Base-by-base conservation (phyloP, 2,113 vertebrate genomes). In the Phylloscopus whistleri region DNA sequence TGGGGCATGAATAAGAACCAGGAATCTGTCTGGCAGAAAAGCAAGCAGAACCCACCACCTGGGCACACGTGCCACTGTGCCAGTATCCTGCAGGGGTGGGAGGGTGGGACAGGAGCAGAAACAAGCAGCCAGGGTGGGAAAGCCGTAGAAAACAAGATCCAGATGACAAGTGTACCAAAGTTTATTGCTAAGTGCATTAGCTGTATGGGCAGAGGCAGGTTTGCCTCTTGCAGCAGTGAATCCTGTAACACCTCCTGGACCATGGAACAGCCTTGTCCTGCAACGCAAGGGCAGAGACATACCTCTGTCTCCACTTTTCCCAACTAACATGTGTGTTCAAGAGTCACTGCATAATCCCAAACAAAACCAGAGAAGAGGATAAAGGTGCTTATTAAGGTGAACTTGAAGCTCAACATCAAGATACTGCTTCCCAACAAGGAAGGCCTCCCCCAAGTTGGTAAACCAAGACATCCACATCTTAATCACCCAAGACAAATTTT, bases 321-420 rank as follows among this genome's bases (percentile, higher is more conserved):
- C 58, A 80, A 27, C 12, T 18, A 58, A n/a, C 7, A 2, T 2
- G 12, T 1, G 0, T 14, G 16, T 66, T 72, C 49, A 51, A 35
- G 39, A 31, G 53, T 43, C 28, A 51, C 21, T 10, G 21, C 41
- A 27, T 7, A 69, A 70, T n/a, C 52, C 46, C 35, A 76, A 20
- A 7, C 18, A 67, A 91, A 91, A 82, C 14, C 26, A 70, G 4
- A 8, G 43, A 83, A 74, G 24, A 66, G 7, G 10, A 66, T 28
- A 30, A 79, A 79, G 18, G 28, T 26, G 18, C 33, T 92, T 39
- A 55, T 59, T 72, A 90, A 79, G 16, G 35, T 44, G 16, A 92
- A 78, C 35, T 59, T 90, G n/a, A 77, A 93, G 53, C 19, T 92
- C 43, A 74, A 27, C 6, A 43, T 70, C 58, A 86, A 67, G 46